A percentile compares a stretch with the other conserved stretches of the same genome.
Evolutionary conservation across 1,140 invertebrate genomes (phyloP).

Genomic region (Thereuonema tuberculata): DNA sequence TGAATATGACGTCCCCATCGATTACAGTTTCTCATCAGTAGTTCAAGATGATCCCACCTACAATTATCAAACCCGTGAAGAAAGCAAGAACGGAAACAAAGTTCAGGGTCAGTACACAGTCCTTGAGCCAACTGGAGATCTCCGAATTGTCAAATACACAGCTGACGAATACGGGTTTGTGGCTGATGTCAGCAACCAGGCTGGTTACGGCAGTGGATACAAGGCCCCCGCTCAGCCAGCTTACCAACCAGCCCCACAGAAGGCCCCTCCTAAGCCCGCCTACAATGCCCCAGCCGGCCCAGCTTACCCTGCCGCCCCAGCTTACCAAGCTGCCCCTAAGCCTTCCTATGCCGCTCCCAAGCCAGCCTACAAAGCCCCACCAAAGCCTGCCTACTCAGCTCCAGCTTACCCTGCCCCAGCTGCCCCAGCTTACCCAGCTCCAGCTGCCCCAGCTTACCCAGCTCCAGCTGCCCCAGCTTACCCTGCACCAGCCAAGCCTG

Average conservation of each 20-base stretch:
- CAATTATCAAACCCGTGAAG: conserved; percentile 1
- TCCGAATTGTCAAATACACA: not conserved
- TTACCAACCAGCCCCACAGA: not conserved
- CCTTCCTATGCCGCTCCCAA: not conserved
- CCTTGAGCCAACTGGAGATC: not conserved
- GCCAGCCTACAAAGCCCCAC: not conserved
- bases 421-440: not conserved
- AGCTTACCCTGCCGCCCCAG: not conserved
- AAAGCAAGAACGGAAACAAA: not conserved
- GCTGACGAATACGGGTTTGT: not conserved
- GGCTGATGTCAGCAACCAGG: not conserved
- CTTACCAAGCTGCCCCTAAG: not conserved
- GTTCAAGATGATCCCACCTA: not conserved
- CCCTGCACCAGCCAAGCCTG: not conserved
- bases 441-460: not conserved
- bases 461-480: not conserved
- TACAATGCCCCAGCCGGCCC: not conserved
- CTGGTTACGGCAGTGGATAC: not conserved
- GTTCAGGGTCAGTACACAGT: not conserved
- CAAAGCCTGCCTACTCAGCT: not conserved
- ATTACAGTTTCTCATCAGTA: not conserved
- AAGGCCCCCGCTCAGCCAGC: not conserved
- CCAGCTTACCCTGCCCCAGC: not conserved
- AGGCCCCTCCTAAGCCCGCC: not conserved
- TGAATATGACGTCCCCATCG: not conserved